Base-by-base conservation (phyloP, 1,140 invertebrate genomes). In the Camponotus floridanus region DNA sequence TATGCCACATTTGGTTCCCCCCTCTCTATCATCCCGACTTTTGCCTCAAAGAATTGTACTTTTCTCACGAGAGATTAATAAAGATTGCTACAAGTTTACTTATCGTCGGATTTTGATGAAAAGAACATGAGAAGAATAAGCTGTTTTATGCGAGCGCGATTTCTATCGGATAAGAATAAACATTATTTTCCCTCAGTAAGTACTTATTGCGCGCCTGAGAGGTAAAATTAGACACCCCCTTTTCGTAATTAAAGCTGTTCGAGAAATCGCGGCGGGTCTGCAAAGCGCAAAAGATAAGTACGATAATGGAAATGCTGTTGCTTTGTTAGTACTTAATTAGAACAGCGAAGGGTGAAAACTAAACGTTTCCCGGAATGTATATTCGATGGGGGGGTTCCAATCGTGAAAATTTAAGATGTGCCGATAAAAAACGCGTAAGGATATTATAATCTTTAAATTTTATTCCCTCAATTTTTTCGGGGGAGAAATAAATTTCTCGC, bases 281-380 rank as follows among this genome's bases (percentile, higher is more conserved):
- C 36, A 61, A 51, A 79, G 71, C 61, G 18, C 45, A 61, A 51
- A 79, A 71, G 55, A 87, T 90, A 90, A 90, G 88, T 90, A 89
- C 51, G 4, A 36, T 87, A 90, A 90, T 90, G 81, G 86, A 45
- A 81, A 79, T 45, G 76, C 39, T 79, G 76, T 70, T 90, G 70
- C 71, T 87, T 90, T 89, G 89, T 85, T 85, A 83, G 88, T 59
- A 81, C 88, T 87, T 87, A 87, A 87, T 86, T 80, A 83, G 86
- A 73, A 7, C n/a, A n/a, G 15, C 7, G 6, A 55, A 55, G 3
- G 13, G n/a, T 90, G 86, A 90, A 90, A 90, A 90, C 76, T 87
- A 90, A 90, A 90, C 39, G 89, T 90, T 90, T 90, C 86, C 64
- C 87, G 65, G 88, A 90, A 90, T 87, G 51, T 67, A 33, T 87